These are phyloP conservation scores for Papilio aristodemus DNA, from an alignment of 1,140 invertebrate species.

Conservation along the genomic window DNA sequence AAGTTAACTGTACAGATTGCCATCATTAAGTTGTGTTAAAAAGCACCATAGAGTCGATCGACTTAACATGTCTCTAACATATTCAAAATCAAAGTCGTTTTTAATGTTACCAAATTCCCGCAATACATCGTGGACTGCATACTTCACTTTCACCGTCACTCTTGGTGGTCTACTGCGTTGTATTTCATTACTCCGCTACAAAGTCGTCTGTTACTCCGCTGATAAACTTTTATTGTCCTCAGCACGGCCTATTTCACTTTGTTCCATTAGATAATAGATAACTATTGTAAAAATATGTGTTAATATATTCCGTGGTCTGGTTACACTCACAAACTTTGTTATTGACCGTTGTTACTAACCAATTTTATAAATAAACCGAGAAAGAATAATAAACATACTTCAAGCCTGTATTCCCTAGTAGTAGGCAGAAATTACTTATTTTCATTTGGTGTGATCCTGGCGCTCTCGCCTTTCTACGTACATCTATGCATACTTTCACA, in stretches of 20 bases:
- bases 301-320: conserved; percentile 16
- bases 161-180: conserved; percentile 61
- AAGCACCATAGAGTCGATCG: conserved; percentile 1
- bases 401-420: too few relatives aligned
- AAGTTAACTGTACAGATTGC: background rate
- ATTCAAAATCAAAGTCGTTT: conserved; percentile 28
- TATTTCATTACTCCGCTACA: conserved; percentile 48
- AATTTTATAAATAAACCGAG: too few relatives aligned
- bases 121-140: conserved; percentile 44
- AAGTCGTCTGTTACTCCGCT: conserved; percentile 40
- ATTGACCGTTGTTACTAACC: background rate
- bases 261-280: conserved; percentile 49
- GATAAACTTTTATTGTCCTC: conserved; percentile 65
- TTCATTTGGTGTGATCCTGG: too few relatives aligned
- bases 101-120: conserved; percentile 51
- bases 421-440: too few relatives aligned
- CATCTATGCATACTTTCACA: too few relatives aligned
- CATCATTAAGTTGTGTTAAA: conserved; percentile 24
- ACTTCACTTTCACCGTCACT: conserved; percentile 46
- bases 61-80: conserved; percentile 8
- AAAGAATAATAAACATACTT: too few relatives aligned
- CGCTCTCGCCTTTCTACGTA: too few relatives aligned
- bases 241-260: conserved; percentile 47
- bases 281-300: conserved; percentile 43
- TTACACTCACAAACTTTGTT: conserved; percentile 1